Evolutionary conservation across 2,797 vertebrate species (phyloP).

Genomic region (Pogonophryne albipinna): DNA sequence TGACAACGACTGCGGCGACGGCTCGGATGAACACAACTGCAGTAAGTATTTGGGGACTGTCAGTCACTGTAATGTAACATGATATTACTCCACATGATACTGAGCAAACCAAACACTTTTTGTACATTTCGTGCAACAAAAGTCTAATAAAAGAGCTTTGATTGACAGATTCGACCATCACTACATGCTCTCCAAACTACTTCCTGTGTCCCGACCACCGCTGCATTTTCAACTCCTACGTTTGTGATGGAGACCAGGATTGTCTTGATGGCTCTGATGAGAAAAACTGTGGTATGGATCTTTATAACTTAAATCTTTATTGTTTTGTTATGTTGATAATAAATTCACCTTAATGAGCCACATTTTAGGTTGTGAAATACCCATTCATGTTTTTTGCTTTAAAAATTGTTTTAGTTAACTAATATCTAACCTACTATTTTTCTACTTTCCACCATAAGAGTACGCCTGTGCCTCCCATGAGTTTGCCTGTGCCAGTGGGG

Average conservation of each 20-base stretch:
- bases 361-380: background rate
- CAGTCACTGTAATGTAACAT: background rate
- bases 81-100: background rate
- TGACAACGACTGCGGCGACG: constrained; percentile 94
- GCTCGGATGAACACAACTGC: constrained; percentile 94
- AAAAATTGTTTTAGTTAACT: background rate
- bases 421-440: background rate
- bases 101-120: background rate
- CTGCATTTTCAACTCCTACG: constrained; percentile 86
- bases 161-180: constrained; percentile 84
- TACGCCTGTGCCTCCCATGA: constrained; percentile 88
- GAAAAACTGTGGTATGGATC: constrained; percentile 87
- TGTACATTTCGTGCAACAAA: background rate
- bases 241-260: constrained; percentile 94
- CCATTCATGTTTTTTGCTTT: background rate
- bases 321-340: background rate
- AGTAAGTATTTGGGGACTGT: constrained; percentile 82
- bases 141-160: constrained; percentile 12
- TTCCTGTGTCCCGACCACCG: constrained; percentile 93
- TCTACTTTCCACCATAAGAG: constrained; percentile 74
- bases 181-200: constrained; percentile 87
- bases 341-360: background rate
- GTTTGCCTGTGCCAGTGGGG: constrained; percentile 90
- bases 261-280: constrained; percentile 95
- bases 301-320: background rate